Evolutionary conservation across 2,113 vertebrate genomes (phyloP).

Genomic region (Pao palembangensis): DNA sequence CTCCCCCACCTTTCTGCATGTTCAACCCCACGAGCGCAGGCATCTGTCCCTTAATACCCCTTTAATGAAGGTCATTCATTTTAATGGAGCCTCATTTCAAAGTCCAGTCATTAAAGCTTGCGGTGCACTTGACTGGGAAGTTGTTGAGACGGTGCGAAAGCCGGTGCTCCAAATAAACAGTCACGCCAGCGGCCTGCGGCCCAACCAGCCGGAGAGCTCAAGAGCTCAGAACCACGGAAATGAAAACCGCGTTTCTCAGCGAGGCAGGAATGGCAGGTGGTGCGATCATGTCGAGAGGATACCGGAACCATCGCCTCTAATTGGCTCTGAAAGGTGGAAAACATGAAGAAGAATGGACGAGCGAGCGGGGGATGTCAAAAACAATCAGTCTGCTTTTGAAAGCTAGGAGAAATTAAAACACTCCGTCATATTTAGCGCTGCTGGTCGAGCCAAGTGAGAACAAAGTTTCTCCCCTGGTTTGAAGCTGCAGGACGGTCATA

Average conservation of each 20-base stretch:
- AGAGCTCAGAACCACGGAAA: background rate
- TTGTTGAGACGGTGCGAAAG: slow-evolving; percentile 58
- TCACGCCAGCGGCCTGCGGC: slow-evolving; percentile 1
- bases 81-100: slow-evolving; percentile 75
- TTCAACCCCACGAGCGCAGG: slow-evolving; percentile 40
- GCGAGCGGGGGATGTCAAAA: too few species aligned
- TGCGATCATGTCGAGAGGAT: slow-evolving; percentile 28
- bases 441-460: too few species aligned
- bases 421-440: too few species aligned
- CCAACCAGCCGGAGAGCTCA: slow-evolving; percentile 34
- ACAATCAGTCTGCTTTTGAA: too few species aligned
- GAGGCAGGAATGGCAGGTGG: slow-evolving; percentile 45
- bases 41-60: slow-evolving; percentile 68
- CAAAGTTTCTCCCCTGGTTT: too few species aligned
- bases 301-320: slow-evolving; percentile 48
- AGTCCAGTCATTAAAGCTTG: slow-evolving; percentile 68
- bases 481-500: too few species aligned
- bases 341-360: slow-evolving; percentile 17
- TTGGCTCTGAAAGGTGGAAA: slow-evolving; percentile 57
- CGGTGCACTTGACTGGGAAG: slow-evolving; percentile 59
- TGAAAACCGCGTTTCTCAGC: slow-evolving; percentile 9
- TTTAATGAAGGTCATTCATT: slow-evolving; percentile 78
- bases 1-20: slow-evolving; percentile 19
- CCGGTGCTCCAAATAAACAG: slow-evolving; percentile 70
- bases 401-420: too few species aligned